Conservation (phyloP, 2,888 invertebrate species). For the Lagria hirta region DNA sequence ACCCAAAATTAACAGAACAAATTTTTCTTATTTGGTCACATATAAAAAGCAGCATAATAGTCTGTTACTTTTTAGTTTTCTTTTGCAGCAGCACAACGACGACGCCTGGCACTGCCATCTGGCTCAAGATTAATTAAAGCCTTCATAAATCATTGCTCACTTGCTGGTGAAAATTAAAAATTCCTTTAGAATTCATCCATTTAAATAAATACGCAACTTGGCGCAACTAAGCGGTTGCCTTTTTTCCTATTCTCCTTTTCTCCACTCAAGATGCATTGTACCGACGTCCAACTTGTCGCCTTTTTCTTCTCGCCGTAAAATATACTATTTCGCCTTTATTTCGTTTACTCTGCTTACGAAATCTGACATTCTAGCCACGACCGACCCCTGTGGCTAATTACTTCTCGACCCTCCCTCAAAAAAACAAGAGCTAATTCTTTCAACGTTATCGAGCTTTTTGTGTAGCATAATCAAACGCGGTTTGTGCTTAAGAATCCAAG, state of each 20-base stretch:
- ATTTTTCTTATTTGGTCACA: neutral
- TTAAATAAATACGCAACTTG: slow-evolving; percentile 17
- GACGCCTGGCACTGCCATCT: slow-evolving; percentile 24
- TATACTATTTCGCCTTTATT: neutral
- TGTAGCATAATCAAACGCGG: slow-evolving; percentile 3
- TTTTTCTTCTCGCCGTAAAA: slow-evolving; percentile 2
- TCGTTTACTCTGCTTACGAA: slow-evolving; percentile 18
- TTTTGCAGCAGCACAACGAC: slow-evolving; percentile 9
- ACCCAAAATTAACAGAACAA: neutral
- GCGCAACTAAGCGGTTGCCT: neutral
- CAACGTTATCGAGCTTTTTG: slow-evolving; percentile 9
- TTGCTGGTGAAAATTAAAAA: slow-evolving; percentile 46
- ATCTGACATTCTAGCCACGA: slow-evolving; percentile 42
- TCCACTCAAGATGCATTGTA: slow-evolving; percentile 4
- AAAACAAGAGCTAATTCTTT: slow-evolving; percentile 22
- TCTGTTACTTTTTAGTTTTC: slow-evolving; percentile 12
- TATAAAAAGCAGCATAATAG: slow-evolving; percentile 3
- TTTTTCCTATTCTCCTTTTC: neutral
- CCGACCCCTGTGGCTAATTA: slow-evolving; percentile 27
- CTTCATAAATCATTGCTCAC: slow-evolving; percentile 45
- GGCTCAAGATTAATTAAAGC: slow-evolving; percentile 45
- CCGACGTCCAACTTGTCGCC: neutral
- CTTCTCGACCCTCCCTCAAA: slow-evolving; percentile 7
- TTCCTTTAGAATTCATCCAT: slow-evolving; percentile 34
- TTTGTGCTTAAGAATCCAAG: slow-evolving; percentile 33